A percentile compares a stretch with the other conserved stretches of the same genome.
Conservation (phyloP, 2,888 invertebrate species). For the Apamea sordens region DNA sequence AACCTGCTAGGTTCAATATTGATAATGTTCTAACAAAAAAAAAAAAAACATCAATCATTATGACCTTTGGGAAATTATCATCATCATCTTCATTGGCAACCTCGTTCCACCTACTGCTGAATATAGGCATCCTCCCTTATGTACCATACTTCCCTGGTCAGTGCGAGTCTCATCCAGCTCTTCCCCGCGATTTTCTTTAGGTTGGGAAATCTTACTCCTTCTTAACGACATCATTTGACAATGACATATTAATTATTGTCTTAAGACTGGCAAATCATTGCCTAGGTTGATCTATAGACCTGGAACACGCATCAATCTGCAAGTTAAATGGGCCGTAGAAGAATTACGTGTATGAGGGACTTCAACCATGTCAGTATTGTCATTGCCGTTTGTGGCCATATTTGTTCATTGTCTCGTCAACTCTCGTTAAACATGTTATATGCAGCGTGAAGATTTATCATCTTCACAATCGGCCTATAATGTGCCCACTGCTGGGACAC, state of each 20-base stretch:
- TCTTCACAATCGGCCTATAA: neutral
- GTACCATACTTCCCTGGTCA: neutral
- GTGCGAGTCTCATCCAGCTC: neutral
- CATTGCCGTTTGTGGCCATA: conserved; percentile 38
- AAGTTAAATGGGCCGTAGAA: conserved; percentile 49
- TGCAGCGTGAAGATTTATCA: neutral
- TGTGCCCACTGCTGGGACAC: neutral
- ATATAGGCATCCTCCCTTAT: neutral
- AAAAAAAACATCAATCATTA: neutral
- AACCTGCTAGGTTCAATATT: conserved; percentile 24
- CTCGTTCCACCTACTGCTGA: neutral
- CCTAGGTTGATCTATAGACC: conserved; percentile 22
- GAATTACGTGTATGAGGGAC: conserved; percentile 41
- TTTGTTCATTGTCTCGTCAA: conserved; percentile 34
- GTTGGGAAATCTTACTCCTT: neutral
- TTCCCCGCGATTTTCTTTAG: neutral
- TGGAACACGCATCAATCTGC: conserved; percentile 44
- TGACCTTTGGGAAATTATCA: conserved; percentile 12
- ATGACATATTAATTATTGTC: conserved; percentile 21
- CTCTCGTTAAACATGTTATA: conserved; percentile 9
- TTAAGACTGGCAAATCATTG: conserved; percentile 11
- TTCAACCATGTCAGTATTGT: conserved; percentile 41
- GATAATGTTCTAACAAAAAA: conserved; percentile 7
- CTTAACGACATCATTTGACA: conserved; percentile 9
- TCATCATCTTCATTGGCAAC: neutral